phyloP scores from a whole-genome alignment of 1,140 invertebrate genomes.

The Nylanderia fulva region DNA sequence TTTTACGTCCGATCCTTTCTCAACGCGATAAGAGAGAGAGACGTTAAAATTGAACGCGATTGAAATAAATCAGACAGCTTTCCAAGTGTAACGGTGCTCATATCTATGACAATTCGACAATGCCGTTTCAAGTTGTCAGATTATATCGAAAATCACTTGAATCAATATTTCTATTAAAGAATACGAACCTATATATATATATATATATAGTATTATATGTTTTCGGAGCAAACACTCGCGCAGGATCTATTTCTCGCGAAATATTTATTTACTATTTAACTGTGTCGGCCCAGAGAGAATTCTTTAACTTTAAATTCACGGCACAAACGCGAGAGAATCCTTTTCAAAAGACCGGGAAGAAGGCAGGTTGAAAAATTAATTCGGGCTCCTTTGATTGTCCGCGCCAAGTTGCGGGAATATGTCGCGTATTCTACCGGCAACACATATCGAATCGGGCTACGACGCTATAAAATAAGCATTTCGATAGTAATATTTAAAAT shows the following conservation, averaged over 20 bases:
- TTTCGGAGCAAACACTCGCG: conserved; percentile 24
- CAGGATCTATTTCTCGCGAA: neutral
- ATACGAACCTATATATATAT: too few species aligned
- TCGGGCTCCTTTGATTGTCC: conserved; percentile 70
- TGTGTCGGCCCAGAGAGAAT: neutral
- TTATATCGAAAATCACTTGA: neutral
- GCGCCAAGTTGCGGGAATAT: conserved; percentile 32
- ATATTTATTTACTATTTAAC: conserved; percentile 23
- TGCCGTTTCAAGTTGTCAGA: neutral
- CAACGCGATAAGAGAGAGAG: neutral
- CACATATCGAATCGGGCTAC: conserved; percentile 63
- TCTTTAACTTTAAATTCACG: conserved; percentile 33
- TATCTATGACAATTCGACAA: neutral
- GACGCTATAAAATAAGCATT: conserved; percentile 82
- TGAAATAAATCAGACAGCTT: neutral
- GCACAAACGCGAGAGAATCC: conserved; percentile 27
- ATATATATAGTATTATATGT: neutral
- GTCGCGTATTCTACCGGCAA: conserved; percentile 29
- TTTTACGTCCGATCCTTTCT: neutral
- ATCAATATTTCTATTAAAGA: conserved; percentile 15
- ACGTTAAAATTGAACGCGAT: conserved; percentile 1
- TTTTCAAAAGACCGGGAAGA: conserved; percentile 47
- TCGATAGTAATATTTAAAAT: conserved; percentile 82
- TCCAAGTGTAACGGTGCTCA: neutral
- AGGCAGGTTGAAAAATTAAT: conserved; percentile 63